These are phyloP conservation scores for Ivindomyrus marchei DNA, from an alignment of 2,113 vertebrate species.

Conservation along the genomic window DNA sequence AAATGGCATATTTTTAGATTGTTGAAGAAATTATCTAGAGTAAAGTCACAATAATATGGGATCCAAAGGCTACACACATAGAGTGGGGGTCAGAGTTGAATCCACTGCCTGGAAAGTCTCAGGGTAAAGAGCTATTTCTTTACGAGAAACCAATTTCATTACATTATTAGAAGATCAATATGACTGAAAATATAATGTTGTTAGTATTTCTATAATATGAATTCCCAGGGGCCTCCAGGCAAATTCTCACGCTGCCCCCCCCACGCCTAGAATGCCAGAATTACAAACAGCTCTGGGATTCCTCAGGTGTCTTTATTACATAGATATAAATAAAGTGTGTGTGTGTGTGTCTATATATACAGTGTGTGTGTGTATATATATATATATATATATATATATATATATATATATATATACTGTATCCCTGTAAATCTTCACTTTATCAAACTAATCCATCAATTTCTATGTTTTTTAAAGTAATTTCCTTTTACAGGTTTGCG, in stretches of 20 bases:
- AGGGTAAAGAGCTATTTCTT: background rate
- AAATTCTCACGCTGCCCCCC: background rate
- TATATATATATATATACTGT: background rate
- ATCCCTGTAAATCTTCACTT: background rate
- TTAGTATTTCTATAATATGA: background rate
- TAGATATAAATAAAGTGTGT: background rate
- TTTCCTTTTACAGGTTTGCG: background rate
- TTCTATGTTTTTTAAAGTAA: background rate
- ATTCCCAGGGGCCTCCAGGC: background rate
- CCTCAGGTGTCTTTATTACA: background rate
- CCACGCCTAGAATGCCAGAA: background rate
- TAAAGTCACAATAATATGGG: background rate
- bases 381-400: background rate
- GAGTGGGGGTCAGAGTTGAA: background rate
- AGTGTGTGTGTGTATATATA: too few species aligned
- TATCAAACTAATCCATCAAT: background rate
- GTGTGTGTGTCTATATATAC: too few species aligned
- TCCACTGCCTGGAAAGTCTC: background rate
- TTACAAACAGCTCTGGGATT: background rate
- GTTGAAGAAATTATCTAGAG: background rate
- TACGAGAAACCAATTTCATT: background rate
- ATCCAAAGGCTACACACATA: background rate
- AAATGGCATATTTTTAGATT: background rate
- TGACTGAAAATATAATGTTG: background rate
- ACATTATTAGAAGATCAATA: background rate